Evolutionary conservation across 1,140 invertebrate species (phyloP).

Genomic region (Choristoneura fumiferana): DNA sequence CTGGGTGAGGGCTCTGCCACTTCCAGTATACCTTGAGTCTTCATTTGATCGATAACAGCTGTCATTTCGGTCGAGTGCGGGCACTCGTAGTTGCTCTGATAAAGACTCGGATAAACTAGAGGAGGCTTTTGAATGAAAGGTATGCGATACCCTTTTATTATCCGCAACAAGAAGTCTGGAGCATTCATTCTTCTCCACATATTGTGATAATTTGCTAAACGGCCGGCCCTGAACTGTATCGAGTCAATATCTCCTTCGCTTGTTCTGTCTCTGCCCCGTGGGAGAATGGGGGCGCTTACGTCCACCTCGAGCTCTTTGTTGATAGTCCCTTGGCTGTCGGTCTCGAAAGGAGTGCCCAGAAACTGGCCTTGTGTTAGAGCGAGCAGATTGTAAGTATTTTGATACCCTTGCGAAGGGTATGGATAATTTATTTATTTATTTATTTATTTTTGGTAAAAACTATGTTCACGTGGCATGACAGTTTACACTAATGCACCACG

Average conservation of each 20-base stretch:
- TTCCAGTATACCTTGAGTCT: constrained; percentile 18
- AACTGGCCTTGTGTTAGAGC: not conserved
- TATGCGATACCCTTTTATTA: constrained; percentile 25
- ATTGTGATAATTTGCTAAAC: constrained; percentile 11
- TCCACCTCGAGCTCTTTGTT: not conserved
- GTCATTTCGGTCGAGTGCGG: constrained; percentile 20
- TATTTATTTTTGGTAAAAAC: too few species aligned
- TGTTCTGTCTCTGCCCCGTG: constrained; percentile 8
- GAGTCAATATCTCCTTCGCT: constrained; percentile 22
- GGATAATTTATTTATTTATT: too few species aligned
- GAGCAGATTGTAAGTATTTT: not conserved
- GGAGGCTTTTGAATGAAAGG: constrained; percentile 22
- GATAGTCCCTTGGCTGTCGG: not conserved
- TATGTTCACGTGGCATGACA: too few species aligned
- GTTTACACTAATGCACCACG: too few species aligned
- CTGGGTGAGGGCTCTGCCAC: constrained; percentile 24
- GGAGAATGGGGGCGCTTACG: not conserved
- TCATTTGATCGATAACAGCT: constrained; percentile 16
- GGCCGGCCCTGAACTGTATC: constrained; percentile 19
- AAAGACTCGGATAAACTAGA: constrained; percentile 18
- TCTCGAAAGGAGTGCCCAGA: not conserved
- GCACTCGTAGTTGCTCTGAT: constrained; percentile 21
- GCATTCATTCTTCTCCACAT: constrained; percentile 22
- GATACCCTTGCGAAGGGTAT: constrained; percentile 1
- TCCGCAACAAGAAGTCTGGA: constrained; percentile 18